Evolutionary conservation across 2,888 invertebrate species (phyloP), one percentile per base, ranked within the genome.

Genomic region (Scrobipalpa atriplicella): DNA sequence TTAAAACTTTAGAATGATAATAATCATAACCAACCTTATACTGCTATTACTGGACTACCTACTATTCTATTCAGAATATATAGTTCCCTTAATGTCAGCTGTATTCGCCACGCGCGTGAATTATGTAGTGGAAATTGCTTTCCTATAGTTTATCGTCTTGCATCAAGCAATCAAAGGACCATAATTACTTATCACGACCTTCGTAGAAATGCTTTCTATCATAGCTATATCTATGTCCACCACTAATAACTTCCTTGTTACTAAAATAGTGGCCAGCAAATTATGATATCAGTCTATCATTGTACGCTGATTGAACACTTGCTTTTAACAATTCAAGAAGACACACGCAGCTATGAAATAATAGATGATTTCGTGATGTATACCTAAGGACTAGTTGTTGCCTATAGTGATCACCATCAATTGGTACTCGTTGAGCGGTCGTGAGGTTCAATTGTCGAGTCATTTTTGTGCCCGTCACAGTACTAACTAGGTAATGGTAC

Each of bases 391-490:
- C 67, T 69, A 69, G 83, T 81, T 77, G 80, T 77, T 73, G 76
- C 79, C 78, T 81, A 83, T 83, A 82, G 80, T 78, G 81, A 85
- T 85, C 82, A 75, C 82, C 85, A 85, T 86, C 90, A 90, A 92
- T 91, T 91, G 89, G 86, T 80, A 75, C 86, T 89, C 78, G 85
- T 91, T 90, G 88, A 88, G 82, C 83, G 84, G 81, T 79, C 61
- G 64, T 29, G 13, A 71, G 79, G 83, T 84, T 83, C 90, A 92
- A 91, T 90, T 91, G 89, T 81, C 75, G 72, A 78, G 80, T 84
- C 80, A 81, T 82, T 86, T 83, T 82, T 79, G 82, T 83, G 78
- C 71, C 73, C 78, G 75, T 75, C 77, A 74, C 71, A 69, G 70
- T 73, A 73, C 73, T 74, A 81, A 81, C 75, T 75, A 72, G 75